A percentile compares a stretch with the other conserved stretches of the same genome.
Evolutionary conservation across 2,113 vertebrate species (phyloP).

Genomic region (Notiomystis cincta): DNA sequence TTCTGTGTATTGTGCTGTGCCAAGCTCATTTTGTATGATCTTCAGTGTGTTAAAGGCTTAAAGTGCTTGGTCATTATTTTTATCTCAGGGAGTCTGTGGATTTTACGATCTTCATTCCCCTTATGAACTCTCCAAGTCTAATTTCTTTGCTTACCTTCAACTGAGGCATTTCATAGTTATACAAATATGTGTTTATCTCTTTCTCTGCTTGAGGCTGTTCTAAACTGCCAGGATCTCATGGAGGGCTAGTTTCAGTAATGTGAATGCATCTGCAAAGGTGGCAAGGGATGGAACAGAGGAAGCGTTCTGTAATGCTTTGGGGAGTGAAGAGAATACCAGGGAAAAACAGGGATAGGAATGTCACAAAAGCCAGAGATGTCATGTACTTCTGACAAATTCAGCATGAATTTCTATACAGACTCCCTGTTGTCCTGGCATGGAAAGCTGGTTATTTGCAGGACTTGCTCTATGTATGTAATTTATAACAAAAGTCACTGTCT

Average conservation of each 20-base stretch:
- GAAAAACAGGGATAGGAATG: not conserved
- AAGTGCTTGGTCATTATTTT: constrained; percentile 40
- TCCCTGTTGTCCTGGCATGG: not conserved
- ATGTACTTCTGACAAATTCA: not conserved
- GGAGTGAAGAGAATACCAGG: not conserved
- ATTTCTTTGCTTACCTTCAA: constrained; percentile 64
- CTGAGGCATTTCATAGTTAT: constrained; percentile 40
- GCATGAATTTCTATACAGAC: not conserved
- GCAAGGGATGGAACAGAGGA: not conserved
- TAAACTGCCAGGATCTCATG: constrained; percentile 44
- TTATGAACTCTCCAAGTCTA: constrained; percentile 38
- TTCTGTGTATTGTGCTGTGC: not conserved
- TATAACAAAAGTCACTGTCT: not conserved
- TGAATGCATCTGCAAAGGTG: constrained; percentile 28
- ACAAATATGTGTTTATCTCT: constrained; percentile 58
- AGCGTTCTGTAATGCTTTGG: not conserved
- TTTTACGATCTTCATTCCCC: constrained; percentile 34
- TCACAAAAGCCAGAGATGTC: not conserved
- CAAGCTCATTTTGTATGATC: constrained; percentile 27
- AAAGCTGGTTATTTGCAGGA: not conserved
- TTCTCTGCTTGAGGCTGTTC: constrained; percentile 56
- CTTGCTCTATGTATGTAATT: not conserved
- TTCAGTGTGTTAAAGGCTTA: not conserved
- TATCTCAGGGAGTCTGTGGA: constrained; percentile 39
- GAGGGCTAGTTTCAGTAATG: constrained; percentile 54